These are phyloP conservation scores for Macrosteles quadrilineatus DNA, from an alignment of 1,140 invertebrate genomes.

Conservation along the genomic window DNA sequence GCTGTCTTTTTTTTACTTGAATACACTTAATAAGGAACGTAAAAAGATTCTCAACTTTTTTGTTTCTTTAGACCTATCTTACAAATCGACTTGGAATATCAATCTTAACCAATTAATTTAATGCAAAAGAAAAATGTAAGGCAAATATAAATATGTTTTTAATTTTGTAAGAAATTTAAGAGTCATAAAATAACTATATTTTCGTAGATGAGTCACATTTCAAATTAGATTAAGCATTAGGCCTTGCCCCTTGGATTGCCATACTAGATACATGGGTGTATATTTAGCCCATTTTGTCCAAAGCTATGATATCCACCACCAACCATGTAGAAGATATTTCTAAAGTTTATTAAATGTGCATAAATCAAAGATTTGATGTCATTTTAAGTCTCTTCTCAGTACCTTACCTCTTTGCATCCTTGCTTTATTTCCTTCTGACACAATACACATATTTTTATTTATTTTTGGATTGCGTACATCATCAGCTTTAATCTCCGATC, in stretches of 20 bases:
- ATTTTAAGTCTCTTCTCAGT: slow-evolving; percentile 18
- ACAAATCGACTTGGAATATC: too few species aligned
- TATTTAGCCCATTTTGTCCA: slow-evolving; percentile 1
- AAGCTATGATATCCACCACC: not conserved
- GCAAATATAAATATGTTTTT: not conserved
- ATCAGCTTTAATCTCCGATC: too few species aligned
- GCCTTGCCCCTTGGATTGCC: not conserved
- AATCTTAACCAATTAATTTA: too few species aligned
- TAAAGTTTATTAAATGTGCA: slow-evolving; percentile 7
- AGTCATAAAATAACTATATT: not conserved
- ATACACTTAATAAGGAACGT: too few species aligned
- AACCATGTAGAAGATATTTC: not conserved
- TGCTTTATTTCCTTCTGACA: too few species aligned
- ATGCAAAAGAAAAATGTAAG: too few species aligned
- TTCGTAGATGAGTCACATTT: slow-evolving; percentile 4
- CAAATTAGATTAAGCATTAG: not conserved
- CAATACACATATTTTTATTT: too few species aligned
- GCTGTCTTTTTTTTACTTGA: too few species aligned
- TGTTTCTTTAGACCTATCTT: too few species aligned
- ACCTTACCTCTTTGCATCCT: too few species aligned
- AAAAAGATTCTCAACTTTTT: too few species aligned
- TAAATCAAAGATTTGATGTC: not conserved
- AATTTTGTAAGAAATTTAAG: slow-evolving; percentile 3
- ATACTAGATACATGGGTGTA: not conserved
- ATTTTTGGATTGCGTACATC: too few species aligned